These are phyloP conservation scores for Drosophila paracracens DNA, from an alignment of 2,888 invertebrate genomes.

Conservation along the genomic window DNA sequence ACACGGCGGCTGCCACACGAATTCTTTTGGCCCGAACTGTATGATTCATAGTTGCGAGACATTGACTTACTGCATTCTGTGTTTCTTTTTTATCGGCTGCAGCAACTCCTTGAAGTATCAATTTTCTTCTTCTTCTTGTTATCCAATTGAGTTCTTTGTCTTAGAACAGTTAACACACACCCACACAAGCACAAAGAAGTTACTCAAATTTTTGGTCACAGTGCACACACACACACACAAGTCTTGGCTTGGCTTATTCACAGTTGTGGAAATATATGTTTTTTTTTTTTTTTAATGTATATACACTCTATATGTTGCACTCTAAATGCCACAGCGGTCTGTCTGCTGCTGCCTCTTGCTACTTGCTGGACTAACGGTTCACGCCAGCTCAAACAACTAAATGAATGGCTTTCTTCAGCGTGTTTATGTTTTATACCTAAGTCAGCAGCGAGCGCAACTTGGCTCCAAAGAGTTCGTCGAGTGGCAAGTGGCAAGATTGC, in stretches of 20 bases:
- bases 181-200: constrained; percentile 7
- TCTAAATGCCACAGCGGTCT: constrained; percentile 58
- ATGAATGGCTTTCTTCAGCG: constrained; percentile 83
- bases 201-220: constrained; percentile 20
- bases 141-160: constrained; percentile 23
- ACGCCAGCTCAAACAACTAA: constrained; percentile 82
- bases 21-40: constrained; percentile 25
- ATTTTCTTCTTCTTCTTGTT: constrained; percentile 11
- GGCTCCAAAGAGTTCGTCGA: constrained; percentile 45
- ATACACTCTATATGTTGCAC: constrained; percentile 43
- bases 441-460: constrained; percentile 27
- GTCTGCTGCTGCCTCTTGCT: constrained; percentile 21
- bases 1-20: constrained; percentile 33
- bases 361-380: constrained; percentile 68
- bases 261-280: background rate
- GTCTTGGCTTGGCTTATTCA: constrained; percentile 14
- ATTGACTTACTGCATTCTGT: constrained; percentile 72
- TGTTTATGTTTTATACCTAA: constrained; percentile 83
- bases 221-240: constrained; percentile 12
- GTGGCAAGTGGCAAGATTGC: constrained; percentile 42
- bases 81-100: constrained; percentile 12
- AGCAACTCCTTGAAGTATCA: constrained; percentile 24
- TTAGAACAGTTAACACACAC: constrained; percentile 14
- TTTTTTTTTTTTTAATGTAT: background rate
- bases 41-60: constrained; percentile 58